Conservation (phyloP, 2,888 invertebrate species). For the Dolomedes plantarius region DNA sequence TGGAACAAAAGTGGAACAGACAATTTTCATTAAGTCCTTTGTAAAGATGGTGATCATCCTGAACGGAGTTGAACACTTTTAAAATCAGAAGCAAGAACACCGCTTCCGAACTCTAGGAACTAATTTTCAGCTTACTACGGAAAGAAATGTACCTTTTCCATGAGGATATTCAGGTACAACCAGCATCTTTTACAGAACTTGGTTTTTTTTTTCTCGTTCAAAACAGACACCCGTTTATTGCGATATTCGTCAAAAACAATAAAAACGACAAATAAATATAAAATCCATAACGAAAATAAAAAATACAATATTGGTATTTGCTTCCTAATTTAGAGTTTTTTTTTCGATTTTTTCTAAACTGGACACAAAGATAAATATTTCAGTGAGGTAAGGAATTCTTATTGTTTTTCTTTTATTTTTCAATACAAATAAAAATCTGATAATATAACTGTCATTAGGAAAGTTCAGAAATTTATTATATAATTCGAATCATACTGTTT, state of each 20-base stretch:
- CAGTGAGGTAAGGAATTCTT: too few species aligned
- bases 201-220: neutral
- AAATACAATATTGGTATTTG: constrained; percentile 1
- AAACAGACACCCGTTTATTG: constrained; percentile 22
- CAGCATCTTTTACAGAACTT: constrained; percentile 7
- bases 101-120: too few species aligned
- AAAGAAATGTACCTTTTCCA: too few species aligned
- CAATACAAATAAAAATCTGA: too few species aligned
- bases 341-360: neutral
- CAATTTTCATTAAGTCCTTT: neutral
- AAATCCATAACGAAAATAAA: neutral
- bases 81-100: too few species aligned
- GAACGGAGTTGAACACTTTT: neutral
- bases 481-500: neutral
- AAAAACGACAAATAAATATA: constrained; percentile 17
- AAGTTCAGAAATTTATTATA: neutral
- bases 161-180: neutral
- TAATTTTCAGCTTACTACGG: too few species aligned
- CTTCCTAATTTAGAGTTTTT: neutral
- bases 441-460: too few species aligned
- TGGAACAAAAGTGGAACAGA: neutral
- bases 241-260: neutral
- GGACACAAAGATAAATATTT: too few species aligned
- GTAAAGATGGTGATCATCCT: constrained; percentile 25
- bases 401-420: too few species aligned